Conservation (phyloP, 37 sponge, comb jelly and placozoan genomes). For the Halichondria panicea region DNA sequence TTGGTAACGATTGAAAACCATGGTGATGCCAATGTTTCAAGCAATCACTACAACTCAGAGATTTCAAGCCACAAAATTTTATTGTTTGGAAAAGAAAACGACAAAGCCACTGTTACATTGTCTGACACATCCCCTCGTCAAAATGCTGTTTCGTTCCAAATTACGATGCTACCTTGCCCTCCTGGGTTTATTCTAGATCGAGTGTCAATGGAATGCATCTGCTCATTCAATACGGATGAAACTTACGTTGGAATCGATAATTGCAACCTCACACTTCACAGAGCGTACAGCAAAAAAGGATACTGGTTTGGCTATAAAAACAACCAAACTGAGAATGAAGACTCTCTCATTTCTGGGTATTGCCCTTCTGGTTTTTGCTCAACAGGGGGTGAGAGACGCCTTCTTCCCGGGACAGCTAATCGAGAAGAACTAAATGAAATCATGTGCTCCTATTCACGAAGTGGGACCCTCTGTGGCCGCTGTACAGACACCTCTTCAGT, state of each 20-base stretch:
- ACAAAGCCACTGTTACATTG: not conserved
- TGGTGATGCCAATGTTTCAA: not conserved
- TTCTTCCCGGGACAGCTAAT: not conserved
- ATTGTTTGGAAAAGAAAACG: not conserved
- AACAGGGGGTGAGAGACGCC: not conserved
- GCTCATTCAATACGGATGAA: not conserved
- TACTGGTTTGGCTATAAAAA: slow-evolving; percentile 15
- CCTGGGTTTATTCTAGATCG: not conserved
- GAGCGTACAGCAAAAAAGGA: not conserved
- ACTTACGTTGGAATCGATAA: not conserved
- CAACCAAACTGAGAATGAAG: not conserved
- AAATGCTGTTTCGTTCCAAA: not conserved
- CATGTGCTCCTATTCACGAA: not conserved
- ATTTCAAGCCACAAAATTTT: not conserved
- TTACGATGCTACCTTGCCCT: not conserved
- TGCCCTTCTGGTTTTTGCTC: not conserved
- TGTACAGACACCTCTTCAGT: slow-evolving; percentile 2
- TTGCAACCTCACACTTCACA: not conserved
- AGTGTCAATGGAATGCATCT: not conserved
- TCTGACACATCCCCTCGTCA: not conserved
- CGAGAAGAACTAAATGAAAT: not conserved
- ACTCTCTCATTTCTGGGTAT: not conserved
- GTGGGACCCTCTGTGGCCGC: not conserved
- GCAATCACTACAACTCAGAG: not conserved
- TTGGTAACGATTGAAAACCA: not conserved